A percentile compares a stretch with the other conserved stretches of the same genome.
These are phyloP conservation scores for Fulmarus glacialis DNA, from an alignment of 2,113 vertebrate genomes.

Conservation along the genomic window DNA sequence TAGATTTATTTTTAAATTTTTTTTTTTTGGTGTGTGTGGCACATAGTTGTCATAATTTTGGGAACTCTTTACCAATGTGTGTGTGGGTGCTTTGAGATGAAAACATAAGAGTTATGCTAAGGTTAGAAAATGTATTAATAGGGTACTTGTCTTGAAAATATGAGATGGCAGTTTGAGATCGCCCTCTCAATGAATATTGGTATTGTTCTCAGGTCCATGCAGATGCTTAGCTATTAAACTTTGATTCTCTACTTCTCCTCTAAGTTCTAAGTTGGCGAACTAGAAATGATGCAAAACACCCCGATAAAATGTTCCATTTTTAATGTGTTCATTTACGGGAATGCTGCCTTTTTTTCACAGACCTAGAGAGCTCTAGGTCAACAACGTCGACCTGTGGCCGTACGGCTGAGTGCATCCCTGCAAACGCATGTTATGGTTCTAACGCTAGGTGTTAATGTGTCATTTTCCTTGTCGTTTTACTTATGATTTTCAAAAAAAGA, in stretches of 20 bases:
- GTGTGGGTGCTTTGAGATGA: background rate
- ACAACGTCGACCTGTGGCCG: accelerated
- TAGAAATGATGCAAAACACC: background rate
- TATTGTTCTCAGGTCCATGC: constrained; percentile 7
- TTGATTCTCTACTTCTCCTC: background rate
- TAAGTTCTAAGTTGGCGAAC: background rate
- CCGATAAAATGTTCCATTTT: background rate
- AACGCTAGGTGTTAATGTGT: background rate
- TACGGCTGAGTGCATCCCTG: background rate
- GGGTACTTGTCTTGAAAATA: constrained; percentile 10
- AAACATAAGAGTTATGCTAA: constrained; percentile 41
- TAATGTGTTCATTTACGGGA: background rate
- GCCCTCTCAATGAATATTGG: constrained; percentile 37
- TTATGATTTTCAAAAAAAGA: background rate
- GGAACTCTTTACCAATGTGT: background rate
- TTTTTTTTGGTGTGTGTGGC: background rate
- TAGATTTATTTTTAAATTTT: constrained; percentile 6
- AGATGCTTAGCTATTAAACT: constrained; percentile 17
- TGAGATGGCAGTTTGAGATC: constrained; percentile 2
- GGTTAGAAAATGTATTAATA: constrained; percentile 49
- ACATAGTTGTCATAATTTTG: background rate
- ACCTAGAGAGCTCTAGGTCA: background rate
- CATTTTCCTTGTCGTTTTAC: background rate
- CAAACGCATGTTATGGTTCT: background rate
- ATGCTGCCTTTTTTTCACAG: background rate